Evolutionary conservation across 2,888 invertebrate species (phyloP), one percentile per base, ranked within the genome.

Genomic region (Atethmia centrago): DNA sequence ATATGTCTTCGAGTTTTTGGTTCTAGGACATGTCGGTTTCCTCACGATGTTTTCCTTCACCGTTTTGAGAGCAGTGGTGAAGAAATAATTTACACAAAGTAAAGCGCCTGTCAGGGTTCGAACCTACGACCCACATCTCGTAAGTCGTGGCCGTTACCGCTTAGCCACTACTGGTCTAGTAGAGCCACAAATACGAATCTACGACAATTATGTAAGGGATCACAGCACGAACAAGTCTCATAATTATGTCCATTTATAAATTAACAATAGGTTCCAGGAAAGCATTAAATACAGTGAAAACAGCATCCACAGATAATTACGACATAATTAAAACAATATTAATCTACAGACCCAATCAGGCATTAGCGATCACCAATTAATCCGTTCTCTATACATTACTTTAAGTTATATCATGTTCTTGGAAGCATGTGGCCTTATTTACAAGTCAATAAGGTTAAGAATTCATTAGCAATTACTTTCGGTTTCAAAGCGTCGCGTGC

Each of bases 401-500:
- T 51, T 71, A 78, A 79, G 73, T 84, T 83, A 78, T 85, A 73
- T 79, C 73, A 85, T 74, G 42, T 74, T 79, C 79, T 82, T 71
- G 42, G 76, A 80, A 82, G 45, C 28, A 49, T 36, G n/a, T 67
- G 12, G 56, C 42, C 59, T 69, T 85, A 85, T 85, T 82, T 28
- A 45, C 28, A 80, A 85, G 74, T 70, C 10, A 74, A 82, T 83
- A 83, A 77, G 80, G 74, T 73, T 68, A 55, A 76, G n/a, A 85
- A 81, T 86, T 53, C n/a, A 77, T 70, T 75, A 68, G 64, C 75
- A 67, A 59, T 76, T 64, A 83, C 87, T 87, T 86, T 87, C 86
- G 65, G 82, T 84, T 87, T 86, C 70, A 75, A 61, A 71, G 62
- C 47, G 77, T 87, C 74, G 87, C 87, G 87, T 87, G 87, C 45